Percentiles rank a stretch among this genome's conserved stretches.
These are phyloP conservation scores for Crotalus adamanteus DNA, from an alignment of 2,797 vertebrate species.

Conservation along the genomic window DNA sequence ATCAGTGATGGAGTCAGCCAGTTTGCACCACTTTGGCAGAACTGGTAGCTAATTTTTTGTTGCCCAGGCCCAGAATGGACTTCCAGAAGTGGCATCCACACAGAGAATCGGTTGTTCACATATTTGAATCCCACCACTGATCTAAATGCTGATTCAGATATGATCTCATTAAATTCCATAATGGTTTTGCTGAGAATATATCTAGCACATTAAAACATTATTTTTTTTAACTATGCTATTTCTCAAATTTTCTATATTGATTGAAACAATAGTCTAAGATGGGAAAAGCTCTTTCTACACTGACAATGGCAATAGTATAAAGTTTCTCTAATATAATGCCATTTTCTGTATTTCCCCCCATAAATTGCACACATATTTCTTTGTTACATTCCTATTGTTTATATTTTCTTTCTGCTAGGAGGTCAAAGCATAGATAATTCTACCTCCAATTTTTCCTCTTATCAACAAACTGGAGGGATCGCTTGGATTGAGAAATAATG, in stretches of 20 bases:
- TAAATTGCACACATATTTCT: background rate
- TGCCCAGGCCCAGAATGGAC: too few species aligned
- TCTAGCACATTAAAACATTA: background rate
- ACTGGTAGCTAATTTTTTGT: too few species aligned
- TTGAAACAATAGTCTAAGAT: background rate
- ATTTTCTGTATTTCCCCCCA: background rate
- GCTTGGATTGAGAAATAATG: background rate
- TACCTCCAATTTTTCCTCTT: background rate
- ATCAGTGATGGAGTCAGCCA: too few species aligned
- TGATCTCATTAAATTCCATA: background rate
- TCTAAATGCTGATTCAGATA: background rate
- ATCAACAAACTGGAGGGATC: background rate
- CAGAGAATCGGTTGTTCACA: too few species aligned
- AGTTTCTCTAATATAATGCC: background rate
- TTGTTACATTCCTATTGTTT: background rate
- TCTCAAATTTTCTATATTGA: background rate
- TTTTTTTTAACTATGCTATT: background rate
- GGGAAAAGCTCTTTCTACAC: background rate
- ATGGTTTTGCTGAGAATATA: background rate
- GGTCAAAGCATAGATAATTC: background rate
- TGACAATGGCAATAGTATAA: background rate
- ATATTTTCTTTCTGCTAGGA: background rate
- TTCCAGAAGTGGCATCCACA: too few species aligned
- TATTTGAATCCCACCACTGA: background rate
- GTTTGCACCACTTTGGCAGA: too few species aligned